Conservation (phyloP, 2,888 invertebrate genomes). For the Monochamus alternatus region DNA sequence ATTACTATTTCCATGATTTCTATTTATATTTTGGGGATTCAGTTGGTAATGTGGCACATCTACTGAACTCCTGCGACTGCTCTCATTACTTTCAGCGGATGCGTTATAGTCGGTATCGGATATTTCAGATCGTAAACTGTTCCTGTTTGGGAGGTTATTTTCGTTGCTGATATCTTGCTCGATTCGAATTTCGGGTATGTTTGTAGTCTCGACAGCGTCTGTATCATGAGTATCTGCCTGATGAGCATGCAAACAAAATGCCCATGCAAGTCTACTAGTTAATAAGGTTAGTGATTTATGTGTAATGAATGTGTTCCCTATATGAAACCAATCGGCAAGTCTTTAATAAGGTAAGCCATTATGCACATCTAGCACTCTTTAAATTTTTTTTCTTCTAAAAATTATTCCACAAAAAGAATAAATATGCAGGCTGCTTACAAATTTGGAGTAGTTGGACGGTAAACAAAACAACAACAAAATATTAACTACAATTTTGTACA, state of each 20-base stretch:
- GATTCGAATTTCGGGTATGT: constrained; percentile 45
- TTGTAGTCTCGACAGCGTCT: constrained; percentile 26
- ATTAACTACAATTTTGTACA: too few species aligned
- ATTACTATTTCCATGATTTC: constrained; percentile 14
- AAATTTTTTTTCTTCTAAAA: too few species aligned
- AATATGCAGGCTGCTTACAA: too few species aligned
- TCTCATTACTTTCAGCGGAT: constrained; percentile 67
- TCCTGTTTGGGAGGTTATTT: constrained; percentile 36
- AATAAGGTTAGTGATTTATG: constrained; percentile 25
- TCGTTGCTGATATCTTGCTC: constrained; percentile 45
- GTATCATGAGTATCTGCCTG: constrained; percentile 57
- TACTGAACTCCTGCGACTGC: constrained; percentile 59
- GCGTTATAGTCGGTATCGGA: constrained; percentile 68
- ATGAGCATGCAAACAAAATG: constrained; percentile 64
- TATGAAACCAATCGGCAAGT: not conserved
- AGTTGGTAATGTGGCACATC: constrained; percentile 49
- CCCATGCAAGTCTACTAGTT: constrained; percentile 56
- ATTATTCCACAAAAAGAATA: too few species aligned
- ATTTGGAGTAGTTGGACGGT: too few species aligned
- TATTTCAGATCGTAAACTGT: constrained; percentile 43
- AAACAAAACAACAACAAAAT: too few species aligned
- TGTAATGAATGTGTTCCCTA: constrained; percentile 4
- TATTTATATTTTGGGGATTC: constrained; percentile 16
- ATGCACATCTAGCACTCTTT: too few species aligned
- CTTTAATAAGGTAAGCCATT: too few species aligned